Evolutionary conservation across 1,140 invertebrate species (phyloP), one percentile per base, ranked within the genome.

Genomic region (Zaprionus africanus): DNA sequence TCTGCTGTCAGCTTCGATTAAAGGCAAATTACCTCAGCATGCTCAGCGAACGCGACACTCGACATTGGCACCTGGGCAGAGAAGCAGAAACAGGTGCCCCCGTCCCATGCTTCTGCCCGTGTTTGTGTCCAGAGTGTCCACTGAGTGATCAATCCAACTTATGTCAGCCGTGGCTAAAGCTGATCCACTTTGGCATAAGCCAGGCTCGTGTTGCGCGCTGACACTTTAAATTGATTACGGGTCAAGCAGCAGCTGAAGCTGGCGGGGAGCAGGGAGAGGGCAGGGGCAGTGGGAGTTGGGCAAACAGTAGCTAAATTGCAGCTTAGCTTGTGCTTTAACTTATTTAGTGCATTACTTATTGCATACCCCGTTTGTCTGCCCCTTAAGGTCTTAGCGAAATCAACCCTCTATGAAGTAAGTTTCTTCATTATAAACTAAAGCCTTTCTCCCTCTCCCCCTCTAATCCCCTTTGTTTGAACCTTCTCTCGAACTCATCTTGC

Each of bases 1-100:
- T 80, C 72, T 70, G 80, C 78, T 87, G 83, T 88, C 83, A 75
- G 74, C 81, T 88, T 88, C 84, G 88, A 87, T 87, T 87, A 87
- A 76, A 87, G 69, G 69, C 83, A 81, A 88, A 87, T 87, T 87
- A 80, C 83, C 78, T 72, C 41, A 17, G 79, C 34, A 65, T 68
- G 82, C 74, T 75, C 82, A 85, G 78, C 66, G 63, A 70, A 17
- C 41, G 79, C 70, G 79, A 82, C 77, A 88, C 80, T 72, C 79
- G 71, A 76, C 60, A 56, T 53, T 60, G 49, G 54, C 28, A 59
- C 41, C 59, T 68, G 57, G 15, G 12, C 34, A 36, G 62, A 58
- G 64, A 77, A 70, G 63, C 62, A 38, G 63, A n/a, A 57, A 7
- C 46, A 58, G 69, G 43, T 67, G 34, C 38, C 9, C 9, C 1